These are phyloP conservation scores for Phrixothrix hirtus DNA, from an alignment of 2,888 invertebrate species.

Conservation along the genomic window DNA sequence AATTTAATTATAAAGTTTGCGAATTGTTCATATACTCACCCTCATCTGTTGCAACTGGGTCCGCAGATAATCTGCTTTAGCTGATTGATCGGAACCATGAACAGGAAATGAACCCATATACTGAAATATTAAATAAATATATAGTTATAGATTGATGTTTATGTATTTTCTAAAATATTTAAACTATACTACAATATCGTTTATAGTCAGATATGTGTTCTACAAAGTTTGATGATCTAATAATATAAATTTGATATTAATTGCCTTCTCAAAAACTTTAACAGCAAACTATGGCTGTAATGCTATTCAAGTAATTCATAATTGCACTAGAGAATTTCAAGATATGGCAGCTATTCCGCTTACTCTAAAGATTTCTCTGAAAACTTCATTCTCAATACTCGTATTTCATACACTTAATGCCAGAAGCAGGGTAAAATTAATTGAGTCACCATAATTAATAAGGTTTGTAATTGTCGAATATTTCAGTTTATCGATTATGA, in stretches of 20 bases:
- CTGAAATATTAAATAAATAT: conserved; percentile 57
- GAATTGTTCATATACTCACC: conserved; percentile 60
- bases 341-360: too few relatives aligned
- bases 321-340: too few relatives aligned
- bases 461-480: too few relatives aligned
- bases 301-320: too few relatives aligned
- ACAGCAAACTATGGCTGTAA: too few relatives aligned
- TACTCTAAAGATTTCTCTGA: too few relatives aligned
- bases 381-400: too few relatives aligned
- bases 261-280: too few relatives aligned
- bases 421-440: not conserved
- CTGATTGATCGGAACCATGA: conserved; percentile 67
- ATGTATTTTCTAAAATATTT: not conserved
- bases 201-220: not conserved
- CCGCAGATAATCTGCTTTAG: conserved; percentile 67
- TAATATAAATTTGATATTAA: too few relatives aligned
- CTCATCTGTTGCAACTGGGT: conserved; percentile 65
- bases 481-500: too few relatives aligned
- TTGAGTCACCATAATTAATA: not conserved
- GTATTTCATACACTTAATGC: not conserved
- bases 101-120: conserved; percentile 81
- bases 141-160: not conserved
- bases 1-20: too few relatives aligned
- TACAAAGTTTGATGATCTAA: not conserved
- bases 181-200: not conserved